Percentiles rank a stretch among this genome's conserved stretches.
phyloP scores from a whole-genome alignment of 1,140 invertebrate species.

The Drosophila nigromelanica region DNA sequence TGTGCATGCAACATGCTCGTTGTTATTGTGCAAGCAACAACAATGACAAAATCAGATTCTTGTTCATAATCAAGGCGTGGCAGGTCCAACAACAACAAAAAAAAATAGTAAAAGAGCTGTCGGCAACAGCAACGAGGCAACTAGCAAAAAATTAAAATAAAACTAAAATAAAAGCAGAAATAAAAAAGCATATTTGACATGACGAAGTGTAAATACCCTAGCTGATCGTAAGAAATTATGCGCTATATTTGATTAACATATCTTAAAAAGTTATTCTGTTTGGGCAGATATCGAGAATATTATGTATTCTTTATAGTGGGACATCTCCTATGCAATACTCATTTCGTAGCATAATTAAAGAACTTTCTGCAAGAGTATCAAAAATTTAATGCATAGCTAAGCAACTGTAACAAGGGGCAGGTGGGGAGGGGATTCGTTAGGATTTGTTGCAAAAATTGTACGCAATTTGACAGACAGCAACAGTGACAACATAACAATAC shows the following conservation, averaged over 20 bases:
- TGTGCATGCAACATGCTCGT: conserved; percentile 48
- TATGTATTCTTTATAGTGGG: too few relatives aligned
- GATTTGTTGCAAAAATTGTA: conserved; percentile 65
- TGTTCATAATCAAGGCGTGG: conserved; percentile 3
- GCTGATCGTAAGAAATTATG: too few relatives aligned
- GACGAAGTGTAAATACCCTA: too few relatives aligned
- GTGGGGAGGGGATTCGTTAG: neutral
- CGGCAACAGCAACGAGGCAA: conserved; percentile 21
- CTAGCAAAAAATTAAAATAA: conserved; percentile 14
- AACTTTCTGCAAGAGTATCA: too few relatives aligned
- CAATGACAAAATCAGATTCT: conserved; percentile 62
- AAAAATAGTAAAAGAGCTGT: conserved; percentile 16
- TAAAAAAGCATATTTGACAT: too few relatives aligned
- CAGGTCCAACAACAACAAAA: neutral
- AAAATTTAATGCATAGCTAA: conserved; percentile 73
- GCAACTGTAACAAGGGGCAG: conserved; percentile 34
- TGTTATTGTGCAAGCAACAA: conserved; percentile 56
- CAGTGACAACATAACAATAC: conserved; percentile 21
- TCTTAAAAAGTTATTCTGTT: too few relatives aligned
- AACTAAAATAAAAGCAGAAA: neutral
- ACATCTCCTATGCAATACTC: too few relatives aligned
- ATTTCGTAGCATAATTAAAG: too few relatives aligned
- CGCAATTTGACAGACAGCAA: conserved; percentile 57
- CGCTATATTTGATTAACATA: too few relatives aligned
- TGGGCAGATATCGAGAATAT: too few relatives aligned